Conservation (phyloP, 2,888 invertebrate genomes). For the Athalia circularis region DNA sequence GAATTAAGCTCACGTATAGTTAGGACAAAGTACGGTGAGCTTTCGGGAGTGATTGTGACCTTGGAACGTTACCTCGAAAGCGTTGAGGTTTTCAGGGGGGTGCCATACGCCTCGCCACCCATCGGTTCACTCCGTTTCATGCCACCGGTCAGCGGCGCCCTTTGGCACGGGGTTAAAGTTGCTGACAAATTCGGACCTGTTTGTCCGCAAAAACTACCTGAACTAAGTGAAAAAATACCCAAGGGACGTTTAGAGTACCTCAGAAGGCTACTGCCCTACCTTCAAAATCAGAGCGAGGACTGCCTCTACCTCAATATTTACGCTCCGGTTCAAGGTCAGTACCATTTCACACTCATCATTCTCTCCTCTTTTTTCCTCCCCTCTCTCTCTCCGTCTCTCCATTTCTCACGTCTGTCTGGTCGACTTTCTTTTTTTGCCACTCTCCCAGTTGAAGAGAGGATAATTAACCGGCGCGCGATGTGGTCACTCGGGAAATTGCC, state of each 20-base stretch:
- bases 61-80: conserved; percentile 89
- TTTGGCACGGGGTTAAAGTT: conserved; percentile 92
- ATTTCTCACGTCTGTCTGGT: conserved; percentile 43
- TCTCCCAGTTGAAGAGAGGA: not conserved
- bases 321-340: conserved; percentile 94
- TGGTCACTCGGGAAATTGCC: conserved; percentile 12
- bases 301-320: conserved; percentile 98
- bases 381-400: not conserved
- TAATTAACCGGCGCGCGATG: not conserved
- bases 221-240: conserved; percentile 91
- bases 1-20: conserved; percentile 87
- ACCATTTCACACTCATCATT: not conserved
- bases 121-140: conserved; percentile 93
- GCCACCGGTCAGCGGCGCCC: conserved; percentile 95
- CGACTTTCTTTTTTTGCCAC: conserved; percentile 39
- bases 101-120: conserved; percentile 96
- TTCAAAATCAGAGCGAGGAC: conserved; percentile 96
- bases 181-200: conserved; percentile 93
- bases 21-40: conserved; percentile 91
- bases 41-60: conserved; percentile 89
- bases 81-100: conserved; percentile 94
- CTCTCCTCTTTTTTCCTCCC: conserved; percentile 9
- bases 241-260: conserved; percentile 92
- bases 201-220: conserved; percentile 93
- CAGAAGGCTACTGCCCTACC: conserved; percentile 89